Evolutionary conservation across 1,140 invertebrate genomes (phyloP), one percentile per base, ranked within the genome.

Genomic region (Thaumatotibia leucotreta): DNA sequence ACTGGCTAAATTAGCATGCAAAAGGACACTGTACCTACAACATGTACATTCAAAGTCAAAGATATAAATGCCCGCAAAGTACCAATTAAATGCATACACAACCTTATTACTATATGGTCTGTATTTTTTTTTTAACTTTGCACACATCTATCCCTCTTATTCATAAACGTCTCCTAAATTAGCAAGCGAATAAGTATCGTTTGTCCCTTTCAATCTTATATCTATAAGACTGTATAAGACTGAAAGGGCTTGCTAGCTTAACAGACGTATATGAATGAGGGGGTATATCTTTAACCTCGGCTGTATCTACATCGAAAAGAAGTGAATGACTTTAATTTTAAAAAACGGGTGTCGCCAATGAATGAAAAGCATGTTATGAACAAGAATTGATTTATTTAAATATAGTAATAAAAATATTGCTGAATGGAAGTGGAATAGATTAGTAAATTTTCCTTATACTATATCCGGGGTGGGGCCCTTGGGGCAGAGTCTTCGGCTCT

Each of bases 321-420:
- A 90, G 87, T 90, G 87, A 90, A 90, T 89, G 87, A 89, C 87
- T 27, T 70, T 64, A 82, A 79, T 84, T 87, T 83, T 62, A 68
- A 76, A 72, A 20, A 70, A 8, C 39, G 69, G 74, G 71, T 80
- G 74, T 75, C 72, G 84, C 79, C 81, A 82, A 88, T 90, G 80
- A 88, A 87, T 90, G 86, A 90, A 90, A 90, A 88, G 87, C 86
- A 83, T 83, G 73, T 84, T 77, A 69, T 80, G 72, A 77, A 67
- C 81, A 68, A 77, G 88, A 74, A 79, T 67, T 62, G 23, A 77
- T 82, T 86, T 88, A 86, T 85, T 87, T 78, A 79, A 79, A 77
- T 77, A 82, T 83, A 82, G 69, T 83, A 82, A 80, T 85, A 85
- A 83, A 79, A 80, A 77, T 82, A 79, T 77, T 74, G 72, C 74